Base-by-base conservation (phyloP, 2,113 vertebrate genomes). In the Hippocampus mohnikei region DNA sequence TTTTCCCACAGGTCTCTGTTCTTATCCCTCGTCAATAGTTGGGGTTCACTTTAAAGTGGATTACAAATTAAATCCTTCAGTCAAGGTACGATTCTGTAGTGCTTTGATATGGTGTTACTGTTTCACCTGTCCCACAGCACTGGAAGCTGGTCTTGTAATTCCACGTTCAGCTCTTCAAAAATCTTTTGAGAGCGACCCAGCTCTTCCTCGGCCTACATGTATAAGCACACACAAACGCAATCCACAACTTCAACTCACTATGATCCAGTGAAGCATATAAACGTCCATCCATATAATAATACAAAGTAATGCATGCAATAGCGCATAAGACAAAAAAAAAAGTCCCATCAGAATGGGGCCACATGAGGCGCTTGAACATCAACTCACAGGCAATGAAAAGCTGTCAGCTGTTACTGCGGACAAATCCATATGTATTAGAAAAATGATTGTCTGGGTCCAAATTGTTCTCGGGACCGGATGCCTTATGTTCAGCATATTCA, bases 131-230 rank as follows among this genome's bases (percentile, higher is more conserved):
- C 96, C 94, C 94, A 98, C 79, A 99, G 88, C 1, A 90, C 92
- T 0, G 97, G 97, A 76, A 99, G 92, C 84, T 99, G 96, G 71
- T 99, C 97, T 85, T 99, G 97, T 62, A 99, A 87, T 67, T 98
- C 96, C 79, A 94, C 93, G 0, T 98, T 99, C 90, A 99, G 95
- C 88, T 98, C 96, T 84, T 99, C 97, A 71, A 96, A 99, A 42
- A 99, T 96, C 84, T 96, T 99, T 91, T 99, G 97, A 84, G 97
- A 95, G 82, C 95, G 95, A 44, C 95, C 91, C 80, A 98, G 91
- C 65, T 99, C 96, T 85, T 99, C 97, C 90, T 98, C 97, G 0
- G 97, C 97, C 97, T 98, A 81, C 66, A 59, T 78, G 33, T 37
- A 33, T 33, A 33, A 0, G 75, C 55, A 83, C 59, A 60, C 76